Evolutionary conservation across 2,113 vertebrate species (phyloP).

Genomic region (Neolamprologus ventralis): DNA sequence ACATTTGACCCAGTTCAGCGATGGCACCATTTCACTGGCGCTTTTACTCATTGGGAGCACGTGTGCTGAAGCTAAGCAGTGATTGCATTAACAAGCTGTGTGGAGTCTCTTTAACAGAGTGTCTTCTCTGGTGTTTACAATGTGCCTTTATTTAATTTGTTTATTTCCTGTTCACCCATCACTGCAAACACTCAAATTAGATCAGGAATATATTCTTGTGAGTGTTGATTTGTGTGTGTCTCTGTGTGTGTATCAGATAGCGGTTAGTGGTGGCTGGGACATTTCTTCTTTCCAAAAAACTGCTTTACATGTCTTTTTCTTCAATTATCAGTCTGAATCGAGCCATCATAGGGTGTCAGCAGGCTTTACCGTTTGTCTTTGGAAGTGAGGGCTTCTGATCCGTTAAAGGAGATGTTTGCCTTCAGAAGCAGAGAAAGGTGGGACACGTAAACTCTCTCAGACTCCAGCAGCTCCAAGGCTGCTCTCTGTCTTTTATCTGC

Average conservation of each 20-base stretch:
- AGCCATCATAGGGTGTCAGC: not conserved
- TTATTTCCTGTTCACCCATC: constrained; percentile 40
- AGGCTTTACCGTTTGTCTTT: constrained; percentile 87
- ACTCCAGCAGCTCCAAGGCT: constrained; percentile 90
- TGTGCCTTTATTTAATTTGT: constrained; percentile 29
- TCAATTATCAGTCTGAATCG: not conserved
- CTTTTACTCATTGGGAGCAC: constrained; percentile 7
- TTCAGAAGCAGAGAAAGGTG: constrained; percentile 90
- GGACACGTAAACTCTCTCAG: constrained; percentile 90
- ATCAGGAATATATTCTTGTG: not conserved
- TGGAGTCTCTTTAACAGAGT: not conserved
- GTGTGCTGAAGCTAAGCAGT: not conserved
- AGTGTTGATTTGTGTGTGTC: not conserved
- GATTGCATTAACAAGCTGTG: constrained; percentile 29
- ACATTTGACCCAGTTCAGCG: not conserved
- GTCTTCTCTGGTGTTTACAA: constrained; percentile 5
- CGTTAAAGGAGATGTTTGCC: constrained; percentile 90
- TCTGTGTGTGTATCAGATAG: not conserved
- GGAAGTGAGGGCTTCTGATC: constrained; percentile 76
- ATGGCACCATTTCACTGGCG: not conserved
- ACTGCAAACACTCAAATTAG: constrained; percentile 15
- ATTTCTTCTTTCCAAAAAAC: not conserved
- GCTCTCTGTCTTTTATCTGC: constrained; percentile 87
- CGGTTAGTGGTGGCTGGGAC: not conserved
- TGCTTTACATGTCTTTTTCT: not conserved